Conservation (phyloP, 2,113 vertebrate species). For the Mugil cephalus region DNA sequence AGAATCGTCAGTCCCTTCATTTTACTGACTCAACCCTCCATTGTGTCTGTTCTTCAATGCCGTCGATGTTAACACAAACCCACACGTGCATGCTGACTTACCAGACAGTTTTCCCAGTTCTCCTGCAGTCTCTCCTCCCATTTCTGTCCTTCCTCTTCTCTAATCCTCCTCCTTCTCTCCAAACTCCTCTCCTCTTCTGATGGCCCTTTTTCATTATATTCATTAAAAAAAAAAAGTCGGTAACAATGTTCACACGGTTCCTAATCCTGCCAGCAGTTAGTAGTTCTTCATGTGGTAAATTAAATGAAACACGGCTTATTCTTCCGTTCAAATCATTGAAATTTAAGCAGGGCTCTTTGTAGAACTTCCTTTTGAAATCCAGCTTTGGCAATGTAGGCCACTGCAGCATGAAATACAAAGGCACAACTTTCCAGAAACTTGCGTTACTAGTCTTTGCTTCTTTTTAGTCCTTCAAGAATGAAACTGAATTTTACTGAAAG, state of each 20-base stretch:
- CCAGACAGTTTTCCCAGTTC: conserved; percentile 95
- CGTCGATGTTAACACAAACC: neutral
- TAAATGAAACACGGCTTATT: neutral
- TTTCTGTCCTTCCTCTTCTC: conserved; percentile 80
- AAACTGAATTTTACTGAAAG: no score
- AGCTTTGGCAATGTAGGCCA: neutral
- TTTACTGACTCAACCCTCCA: neutral
- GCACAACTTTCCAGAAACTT: no score
- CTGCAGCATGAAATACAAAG: neutral
- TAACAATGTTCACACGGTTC: neutral
- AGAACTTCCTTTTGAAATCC: neutral
- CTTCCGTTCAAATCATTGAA: neutral
- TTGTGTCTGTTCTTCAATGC: neutral
- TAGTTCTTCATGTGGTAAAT: no score
- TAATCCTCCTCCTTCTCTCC: conserved; percentile 79
- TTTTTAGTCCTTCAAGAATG: no score
- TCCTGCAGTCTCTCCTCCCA: conserved; percentile 91
- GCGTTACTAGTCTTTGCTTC: no score
- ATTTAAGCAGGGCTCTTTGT: neutral
- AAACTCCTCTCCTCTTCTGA: conserved; percentile 83
- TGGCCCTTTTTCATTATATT: conserved; percentile 83
- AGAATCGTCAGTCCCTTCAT: neutral
- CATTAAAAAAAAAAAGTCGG: neutral
- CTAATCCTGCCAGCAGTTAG: neutral
- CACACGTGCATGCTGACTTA: conserved; percentile 62